These are phyloP conservation scores for Ophion costatus DNA, from an alignment of 2,888 invertebrate genomes.

Conservation along the genomic window DNA sequence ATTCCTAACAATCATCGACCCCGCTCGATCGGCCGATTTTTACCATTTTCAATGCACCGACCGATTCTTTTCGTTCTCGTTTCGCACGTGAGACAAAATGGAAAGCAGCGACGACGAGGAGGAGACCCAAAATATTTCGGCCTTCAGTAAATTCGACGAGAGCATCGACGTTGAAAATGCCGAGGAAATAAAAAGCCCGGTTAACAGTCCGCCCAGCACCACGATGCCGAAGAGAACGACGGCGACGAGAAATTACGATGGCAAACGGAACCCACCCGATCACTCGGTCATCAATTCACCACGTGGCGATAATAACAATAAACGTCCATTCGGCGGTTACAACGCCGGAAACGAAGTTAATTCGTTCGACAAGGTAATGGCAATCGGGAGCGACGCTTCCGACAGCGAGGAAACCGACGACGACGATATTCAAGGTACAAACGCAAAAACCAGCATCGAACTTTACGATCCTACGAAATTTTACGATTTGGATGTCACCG, in stretches of 20 bases:
- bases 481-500: slow-evolving; percentile 91
- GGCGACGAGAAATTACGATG: slow-evolving; percentile 48
- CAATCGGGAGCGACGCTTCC: slow-evolving; percentile 77
- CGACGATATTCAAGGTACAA: slow-evolving; percentile 76
- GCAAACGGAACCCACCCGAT: slow-evolving; percentile 34
- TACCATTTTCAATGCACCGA: neutral
- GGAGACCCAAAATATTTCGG: slow-evolving; percentile 74
- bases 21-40: slow-evolving; percentile 31
- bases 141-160: slow-evolving; percentile 84
- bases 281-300: slow-evolving; percentile 72
- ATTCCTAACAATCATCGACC: slow-evolving; percentile 45
- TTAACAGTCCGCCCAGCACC: slow-evolving; percentile 70
- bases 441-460: slow-evolving; percentile 72
- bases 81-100: slow-evolving; percentile 44
- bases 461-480: slow-evolving; percentile 93
- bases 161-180: slow-evolving; percentile 86
- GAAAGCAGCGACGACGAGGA: slow-evolving; percentile 75
- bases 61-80: neutral
- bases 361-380: slow-evolving; percentile 70
- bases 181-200: slow-evolving; percentile 86
- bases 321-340: slow-evolving; percentile 69
- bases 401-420: slow-evolving; percentile 82
- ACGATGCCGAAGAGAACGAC: slow-evolving; percentile 66
- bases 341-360: slow-evolving; percentile 64
- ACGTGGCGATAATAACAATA: slow-evolving; percentile 48